Conservation (phyloP, 1,140 invertebrate genomes). For the Philopotamus ludificatus region DNA sequence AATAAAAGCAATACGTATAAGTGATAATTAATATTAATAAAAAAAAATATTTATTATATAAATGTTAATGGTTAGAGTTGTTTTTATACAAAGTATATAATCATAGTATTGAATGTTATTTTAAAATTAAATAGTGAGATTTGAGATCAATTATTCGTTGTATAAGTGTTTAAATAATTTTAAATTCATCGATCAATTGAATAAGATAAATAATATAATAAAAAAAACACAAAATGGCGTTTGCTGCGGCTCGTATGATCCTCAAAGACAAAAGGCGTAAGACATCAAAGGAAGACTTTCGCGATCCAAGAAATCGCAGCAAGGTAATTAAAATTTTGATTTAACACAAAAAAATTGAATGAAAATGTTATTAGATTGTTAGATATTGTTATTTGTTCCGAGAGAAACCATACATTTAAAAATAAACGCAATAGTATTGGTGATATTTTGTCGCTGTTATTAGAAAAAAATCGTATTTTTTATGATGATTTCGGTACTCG, state of each 20-base stretch:
- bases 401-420: too few relatives aligned
- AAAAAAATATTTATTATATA: too few relatives aligned
- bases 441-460: too few relatives aligned
- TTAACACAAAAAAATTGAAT: too few relatives aligned
- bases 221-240: conserved; percentile 64
- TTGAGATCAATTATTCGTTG: conserved; percentile 8
- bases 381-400: too few relatives aligned
- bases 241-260: conserved; percentile 79
- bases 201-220: not conserved
- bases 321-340: conserved; percentile 75
- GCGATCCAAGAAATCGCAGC: conserved; percentile 68
- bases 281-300: conserved; percentile 75
- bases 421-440: too few relatives aligned
- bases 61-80: conserved; percentile 21
- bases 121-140: conserved; percentile 27
- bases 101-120: not conserved
- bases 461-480: too few relatives aligned
- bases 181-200: too few relatives aligned
- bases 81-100: conserved; percentile 14
- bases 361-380: not conserved
- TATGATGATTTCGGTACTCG: too few relatives aligned
- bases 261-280: conserved; percentile 76
- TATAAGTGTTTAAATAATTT: not conserved
- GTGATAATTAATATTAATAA: not conserved
- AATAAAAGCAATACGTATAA: conserved; percentile 10